A percentile compares a stretch with the other conserved stretches of the same genome.
phyloP scores from a whole-genome alignment of 2,113 vertebrate species.

The Taxidea taxus region DNA sequence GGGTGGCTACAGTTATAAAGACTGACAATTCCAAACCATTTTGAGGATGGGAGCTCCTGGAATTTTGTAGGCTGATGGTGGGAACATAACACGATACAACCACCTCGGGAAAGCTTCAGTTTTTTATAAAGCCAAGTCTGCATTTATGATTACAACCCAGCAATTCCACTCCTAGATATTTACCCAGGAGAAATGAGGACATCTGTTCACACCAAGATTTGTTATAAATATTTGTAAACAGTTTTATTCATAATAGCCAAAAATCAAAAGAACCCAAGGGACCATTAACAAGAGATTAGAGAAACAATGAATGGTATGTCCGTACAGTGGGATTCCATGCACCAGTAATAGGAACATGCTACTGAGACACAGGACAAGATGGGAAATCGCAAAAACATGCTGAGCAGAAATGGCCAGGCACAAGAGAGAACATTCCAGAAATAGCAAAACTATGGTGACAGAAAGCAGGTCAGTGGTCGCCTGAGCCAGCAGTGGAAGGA shows the following conservation, averaged over 20 bases:
- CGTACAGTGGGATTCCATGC: neutral
- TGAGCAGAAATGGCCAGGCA: neutral
- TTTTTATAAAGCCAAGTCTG: neutral
- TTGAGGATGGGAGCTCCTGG: neutral
- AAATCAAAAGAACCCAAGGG: neutral
- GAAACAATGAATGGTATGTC: neutral
- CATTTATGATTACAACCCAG: neutral
- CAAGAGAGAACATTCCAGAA: neutral
- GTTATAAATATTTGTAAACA: neutral
- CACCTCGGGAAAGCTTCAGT: neutral
- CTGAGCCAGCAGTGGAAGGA: neutral
- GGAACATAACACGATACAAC: neutral
- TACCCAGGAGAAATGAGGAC: slow-evolving; percentile 16
- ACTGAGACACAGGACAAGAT: neutral
- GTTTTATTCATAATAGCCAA: slow-evolving; percentile 3
- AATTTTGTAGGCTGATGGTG: neutral
- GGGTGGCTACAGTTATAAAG: neutral
- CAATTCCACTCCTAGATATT: neutral
- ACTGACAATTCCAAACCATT: neutral
- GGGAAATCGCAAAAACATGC: neutral
- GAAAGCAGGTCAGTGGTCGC: neutral
- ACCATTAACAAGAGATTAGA: neutral
- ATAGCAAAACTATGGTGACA: neutral
- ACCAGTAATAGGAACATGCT: neutral
- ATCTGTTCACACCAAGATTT: neutral